phyloP scores from a whole-genome alignment of 2,113 vertebrate genomes.

The Neodon shergylaensis region DNA sequence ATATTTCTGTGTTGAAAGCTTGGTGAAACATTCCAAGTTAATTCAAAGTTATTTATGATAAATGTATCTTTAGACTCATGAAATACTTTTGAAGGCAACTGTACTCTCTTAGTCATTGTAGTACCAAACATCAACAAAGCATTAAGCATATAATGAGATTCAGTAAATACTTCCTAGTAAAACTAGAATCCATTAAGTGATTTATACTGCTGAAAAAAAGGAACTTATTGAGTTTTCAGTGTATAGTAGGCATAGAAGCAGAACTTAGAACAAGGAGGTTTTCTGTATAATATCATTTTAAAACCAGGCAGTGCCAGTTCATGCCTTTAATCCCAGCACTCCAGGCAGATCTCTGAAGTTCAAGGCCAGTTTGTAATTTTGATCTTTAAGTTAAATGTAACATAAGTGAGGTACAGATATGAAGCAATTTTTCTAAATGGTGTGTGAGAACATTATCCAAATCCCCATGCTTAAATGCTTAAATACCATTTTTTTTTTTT shows the following conservation, averaged over 20 bases:
- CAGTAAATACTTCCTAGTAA: conserved; percentile 51
- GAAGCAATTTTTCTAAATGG: not conserved
- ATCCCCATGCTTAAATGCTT: not conserved
- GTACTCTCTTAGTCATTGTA: conserved; percentile 6
- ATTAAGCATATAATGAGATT: not conserved
- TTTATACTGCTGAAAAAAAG: conserved; percentile 14
- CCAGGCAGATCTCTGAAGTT: not conserved
- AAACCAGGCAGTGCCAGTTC: not conserved
- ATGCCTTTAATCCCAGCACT: not conserved
- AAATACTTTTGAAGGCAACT: conserved; percentile 62
- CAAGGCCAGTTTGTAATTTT: not conserved
- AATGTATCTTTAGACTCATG: conserved; percentile 59
- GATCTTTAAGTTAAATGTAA: not conserved
- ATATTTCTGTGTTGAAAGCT: conserved; percentile 10
- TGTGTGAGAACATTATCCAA: not conserved
- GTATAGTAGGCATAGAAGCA: not conserved
- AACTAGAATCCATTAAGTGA: not conserved
- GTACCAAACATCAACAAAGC: conserved; percentile 20
- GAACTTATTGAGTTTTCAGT: not conserved
- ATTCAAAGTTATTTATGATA: conserved; percentile 66
- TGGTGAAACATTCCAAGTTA: conserved; percentile 53
- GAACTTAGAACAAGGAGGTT: not conserved
- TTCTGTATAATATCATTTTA: not conserved
- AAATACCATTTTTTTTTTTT: not conserved
- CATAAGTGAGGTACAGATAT: not conserved